phyloP scores from a whole-genome alignment of 2,888 invertebrate genomes.

The Lasioglossum morio region DNA sequence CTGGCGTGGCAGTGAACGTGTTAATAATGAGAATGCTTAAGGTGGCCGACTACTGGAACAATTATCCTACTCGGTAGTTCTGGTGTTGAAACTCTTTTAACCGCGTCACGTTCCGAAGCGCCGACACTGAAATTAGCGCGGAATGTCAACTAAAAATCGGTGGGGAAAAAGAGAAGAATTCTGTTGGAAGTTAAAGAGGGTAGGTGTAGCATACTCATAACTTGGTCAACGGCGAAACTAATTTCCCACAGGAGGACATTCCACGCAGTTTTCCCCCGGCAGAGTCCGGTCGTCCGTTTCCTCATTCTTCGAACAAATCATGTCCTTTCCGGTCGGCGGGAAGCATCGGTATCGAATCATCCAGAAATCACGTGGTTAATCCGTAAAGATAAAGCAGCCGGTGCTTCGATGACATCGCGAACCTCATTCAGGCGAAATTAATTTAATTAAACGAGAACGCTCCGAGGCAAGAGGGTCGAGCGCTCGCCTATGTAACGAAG shows the following conservation, averaged over 20 bases:
- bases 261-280: conserved; percentile 1
- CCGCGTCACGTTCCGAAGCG: neutral
- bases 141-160: neutral
- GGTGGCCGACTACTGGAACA: neutral
- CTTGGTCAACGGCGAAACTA: conserved; percentile 30
- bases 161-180: neutral
- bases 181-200: neutral
- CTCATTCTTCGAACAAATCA: neutral
- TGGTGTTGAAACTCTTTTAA: neutral
- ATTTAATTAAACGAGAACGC: conserved; percentile 40
- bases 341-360: neutral
- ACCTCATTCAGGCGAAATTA: conserved; percentile 4
- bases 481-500: conserved; percentile 18
- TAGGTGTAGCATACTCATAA: conserved; percentile 1
- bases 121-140: neutral
- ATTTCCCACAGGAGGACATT: conserved; percentile 30
- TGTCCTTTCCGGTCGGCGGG: neutral
- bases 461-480: conserved; percentile 16
- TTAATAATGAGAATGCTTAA: neutral
- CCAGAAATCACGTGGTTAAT: conserved; percentile 14
- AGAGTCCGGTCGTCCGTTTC: neutral
- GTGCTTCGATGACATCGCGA: neutral
- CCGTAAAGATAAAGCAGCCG: conserved; percentile 3
- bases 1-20: neutral
- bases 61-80: neutral